phyloP scores from a whole-genome alignment of 2,797 vertebrate genomes.

The Acomys russatus region DNA sequence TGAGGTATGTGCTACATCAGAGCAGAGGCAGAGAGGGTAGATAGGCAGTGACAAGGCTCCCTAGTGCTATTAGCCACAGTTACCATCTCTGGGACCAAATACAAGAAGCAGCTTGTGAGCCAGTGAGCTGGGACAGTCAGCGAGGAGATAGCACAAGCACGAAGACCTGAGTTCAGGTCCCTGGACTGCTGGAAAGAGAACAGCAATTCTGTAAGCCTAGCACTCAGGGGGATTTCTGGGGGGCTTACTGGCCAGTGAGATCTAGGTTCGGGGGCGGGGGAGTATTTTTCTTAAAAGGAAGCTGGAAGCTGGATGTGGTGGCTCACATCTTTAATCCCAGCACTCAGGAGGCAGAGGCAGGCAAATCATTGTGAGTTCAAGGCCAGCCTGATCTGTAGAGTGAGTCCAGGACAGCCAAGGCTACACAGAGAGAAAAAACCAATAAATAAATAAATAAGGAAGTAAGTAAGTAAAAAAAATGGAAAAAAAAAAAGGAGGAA shows the following conservation, averaged over 20 bases:
- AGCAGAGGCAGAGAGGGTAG: rapidly evolving
- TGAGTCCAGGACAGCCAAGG: too few relatives aligned
- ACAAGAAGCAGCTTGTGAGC: background rate
- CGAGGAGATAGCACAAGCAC: too few relatives aligned
- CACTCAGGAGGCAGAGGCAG: too few relatives aligned
- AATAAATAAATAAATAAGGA: too few relatives aligned
- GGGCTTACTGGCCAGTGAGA: background rate
- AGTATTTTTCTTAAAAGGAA: background rate
- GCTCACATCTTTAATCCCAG: too few relatives aligned
- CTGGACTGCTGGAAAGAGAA: background rate
- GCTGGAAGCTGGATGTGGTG: background rate
- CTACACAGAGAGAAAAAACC: too few relatives aligned
- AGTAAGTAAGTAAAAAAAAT: too few relatives aligned
- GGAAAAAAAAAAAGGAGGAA: too few relatives aligned
- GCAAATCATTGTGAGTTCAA: too few relatives aligned
- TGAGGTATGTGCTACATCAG: background rate
- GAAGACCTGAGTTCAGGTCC: background rate
- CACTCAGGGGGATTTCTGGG: too few relatives aligned
- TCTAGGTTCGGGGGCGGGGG: too few relatives aligned
- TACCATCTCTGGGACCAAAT: background rate
- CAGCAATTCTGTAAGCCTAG: background rate
- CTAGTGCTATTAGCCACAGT: background rate
- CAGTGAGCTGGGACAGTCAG: background rate
- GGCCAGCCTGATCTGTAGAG: too few relatives aligned
- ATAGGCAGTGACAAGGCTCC: background rate